Evolutionary conservation across 1,140 invertebrate genomes (phyloP).

Genomic region (Drosophila aff.): DNA sequence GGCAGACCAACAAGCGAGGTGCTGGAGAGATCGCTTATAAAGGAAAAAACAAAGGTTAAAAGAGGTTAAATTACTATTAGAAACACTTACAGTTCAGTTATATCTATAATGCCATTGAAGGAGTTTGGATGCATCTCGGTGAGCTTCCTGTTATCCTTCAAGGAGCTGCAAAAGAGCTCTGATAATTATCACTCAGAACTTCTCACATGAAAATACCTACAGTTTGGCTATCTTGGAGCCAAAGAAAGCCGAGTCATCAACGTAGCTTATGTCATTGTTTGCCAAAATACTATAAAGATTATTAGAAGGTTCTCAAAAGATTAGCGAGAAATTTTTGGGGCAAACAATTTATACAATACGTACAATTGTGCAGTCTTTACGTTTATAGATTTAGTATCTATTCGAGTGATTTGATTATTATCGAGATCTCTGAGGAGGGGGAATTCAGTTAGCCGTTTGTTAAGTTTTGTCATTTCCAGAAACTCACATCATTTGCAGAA

Average conservation of each 20-base stretch:
- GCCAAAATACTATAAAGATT: conserved; percentile 86
- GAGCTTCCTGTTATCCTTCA: conserved; percentile 89
- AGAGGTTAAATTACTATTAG: neutral
- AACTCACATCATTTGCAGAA: conserved; percentile 88
- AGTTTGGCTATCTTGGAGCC: conserved; percentile 89
- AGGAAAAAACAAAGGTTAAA: neutral
- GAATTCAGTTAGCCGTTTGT: neutral
- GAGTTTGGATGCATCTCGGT: conserved; percentile 87
- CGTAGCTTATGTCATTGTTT: conserved; percentile 87
- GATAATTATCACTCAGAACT: neutral
- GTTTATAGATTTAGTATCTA: conserved; percentile 86
- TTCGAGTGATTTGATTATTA: conserved; percentile 86
- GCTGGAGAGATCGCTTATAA: conserved; percentile 89
- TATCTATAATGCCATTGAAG: conserved; percentile 88
- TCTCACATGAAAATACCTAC: conserved; percentile 85
- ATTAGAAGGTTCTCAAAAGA: neutral
- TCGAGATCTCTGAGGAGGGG: conserved; percentile 86
- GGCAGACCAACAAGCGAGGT: conserved; percentile 91
- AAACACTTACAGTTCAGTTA: conserved; percentile 88
- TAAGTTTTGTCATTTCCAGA: neutral
- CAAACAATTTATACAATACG: conserved; percentile 84
- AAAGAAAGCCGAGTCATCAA: conserved; percentile 88
- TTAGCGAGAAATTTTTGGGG: neutral
- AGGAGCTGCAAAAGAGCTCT: conserved; percentile 86
- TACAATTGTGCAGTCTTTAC: conserved; percentile 87